Conservation (phyloP, 2,797 vertebrate species). For the Pangasius macronema region DNA sequence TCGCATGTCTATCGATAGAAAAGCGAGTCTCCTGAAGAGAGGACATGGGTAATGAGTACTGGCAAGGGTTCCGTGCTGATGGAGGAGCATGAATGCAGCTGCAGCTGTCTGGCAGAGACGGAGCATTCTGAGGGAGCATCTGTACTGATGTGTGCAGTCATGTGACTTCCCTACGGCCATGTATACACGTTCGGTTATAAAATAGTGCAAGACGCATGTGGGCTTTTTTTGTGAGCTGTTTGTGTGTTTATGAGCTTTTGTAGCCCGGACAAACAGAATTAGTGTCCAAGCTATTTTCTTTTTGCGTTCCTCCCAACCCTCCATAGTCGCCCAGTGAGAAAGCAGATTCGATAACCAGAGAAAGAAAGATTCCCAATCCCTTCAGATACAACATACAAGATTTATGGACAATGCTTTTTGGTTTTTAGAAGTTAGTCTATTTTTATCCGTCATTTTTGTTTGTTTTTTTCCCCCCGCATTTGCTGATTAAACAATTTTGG, state of each 20-base stretch:
- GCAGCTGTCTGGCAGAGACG: background rate
- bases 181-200: constrained; percentile 40
- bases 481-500: background rate
- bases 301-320: too few relatives aligned
- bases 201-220: background rate
- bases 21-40: constrained; percentile 1
- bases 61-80: constrained; percentile 25
- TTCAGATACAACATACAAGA: too few relatives aligned
- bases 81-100: constrained; percentile 17
- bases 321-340: background rate
- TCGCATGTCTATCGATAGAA: constrained; percentile 9
- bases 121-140: constrained; percentile 10
- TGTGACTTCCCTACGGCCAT: background rate
- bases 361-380: background rate
- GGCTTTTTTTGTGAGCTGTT: background rate
- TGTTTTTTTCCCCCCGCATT: background rate
- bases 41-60: constrained; percentile 36
- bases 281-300: background rate
- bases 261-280: background rate
- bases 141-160: constrained; percentile 10
- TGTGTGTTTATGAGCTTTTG: background rate
- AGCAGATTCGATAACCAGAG: too few relatives aligned
- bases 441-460: background rate
- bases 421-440: too few relatives aligned
- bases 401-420: background rate